Conservation (phyloP, 1,140 invertebrate species). For the Drosophila lacertosa region DNA sequence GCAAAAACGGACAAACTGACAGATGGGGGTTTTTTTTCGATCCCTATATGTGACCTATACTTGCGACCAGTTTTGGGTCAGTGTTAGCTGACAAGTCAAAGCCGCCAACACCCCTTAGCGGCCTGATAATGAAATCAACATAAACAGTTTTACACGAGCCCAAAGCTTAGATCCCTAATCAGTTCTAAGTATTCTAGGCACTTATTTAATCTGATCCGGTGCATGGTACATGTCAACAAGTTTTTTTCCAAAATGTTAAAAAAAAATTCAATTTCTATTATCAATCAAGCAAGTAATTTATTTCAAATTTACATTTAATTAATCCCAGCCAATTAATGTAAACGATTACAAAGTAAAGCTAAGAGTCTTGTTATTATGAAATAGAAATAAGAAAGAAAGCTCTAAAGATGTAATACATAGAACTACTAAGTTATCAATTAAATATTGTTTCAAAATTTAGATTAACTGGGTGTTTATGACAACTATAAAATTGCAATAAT, state of each 20-base stretch:
- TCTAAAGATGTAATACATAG: too few species aligned
- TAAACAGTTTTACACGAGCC: background rate
- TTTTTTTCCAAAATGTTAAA: background rate
- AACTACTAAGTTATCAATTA: too few species aligned
- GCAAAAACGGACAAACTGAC: background rate
- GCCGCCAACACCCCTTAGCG: background rate
- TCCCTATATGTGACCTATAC: constrained; percentile 2
- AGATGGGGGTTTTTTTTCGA: constrained; percentile 4
- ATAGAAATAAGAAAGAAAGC: background rate
- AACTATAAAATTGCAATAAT: too few species aligned
- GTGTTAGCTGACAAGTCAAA: background rate
- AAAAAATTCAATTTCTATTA: background rate
- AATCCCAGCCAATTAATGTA: constrained; percentile 27
- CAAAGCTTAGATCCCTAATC: constrained; percentile 6
- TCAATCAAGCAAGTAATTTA: background rate
- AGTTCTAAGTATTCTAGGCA: constrained; percentile 10
- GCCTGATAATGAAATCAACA: constrained; percentile 24
- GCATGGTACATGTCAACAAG: background rate
- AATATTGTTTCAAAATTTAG: too few species aligned
- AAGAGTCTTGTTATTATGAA: constrained; percentile 6
- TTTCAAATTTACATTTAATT: constrained; percentile 29
- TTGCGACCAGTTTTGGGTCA: background rate
- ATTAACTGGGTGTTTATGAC: too few species aligned
- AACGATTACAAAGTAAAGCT: background rate
- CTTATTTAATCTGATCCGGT: constrained; percentile 9